Percentiles rank a stretch among this genome's conserved stretches.
Evolutionary conservation across 2,113 vertebrate genomes (phyloP).

Genomic region (Dunckerocampus dactyliophorus): DNA sequence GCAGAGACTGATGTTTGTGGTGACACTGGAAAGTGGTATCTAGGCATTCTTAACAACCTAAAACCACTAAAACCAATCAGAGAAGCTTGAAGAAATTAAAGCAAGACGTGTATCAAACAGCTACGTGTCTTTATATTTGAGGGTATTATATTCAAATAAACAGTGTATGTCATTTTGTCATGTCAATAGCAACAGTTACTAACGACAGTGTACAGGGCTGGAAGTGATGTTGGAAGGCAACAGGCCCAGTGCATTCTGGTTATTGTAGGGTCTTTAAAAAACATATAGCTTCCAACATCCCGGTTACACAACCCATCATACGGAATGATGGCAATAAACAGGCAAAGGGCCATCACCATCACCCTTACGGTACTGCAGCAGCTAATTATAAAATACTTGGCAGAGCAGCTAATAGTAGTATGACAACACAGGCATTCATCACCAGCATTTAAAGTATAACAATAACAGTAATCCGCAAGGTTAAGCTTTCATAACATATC

Average conservation of each 20-base stretch:
- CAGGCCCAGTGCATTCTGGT: not conserved
- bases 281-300: not conserved
- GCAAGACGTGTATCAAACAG: constrained; percentile 4
- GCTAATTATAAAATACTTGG: constrained; percentile 27
- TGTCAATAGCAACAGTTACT: constrained; percentile 3
- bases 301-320: not conserved
- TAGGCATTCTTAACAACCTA: not conserved
- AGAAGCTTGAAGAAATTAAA: constrained; percentile 1
- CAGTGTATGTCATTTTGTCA: not conserved
- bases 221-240: not conserved
- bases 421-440: not conserved
- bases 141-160: constrained; percentile 9
- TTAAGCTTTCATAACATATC: constrained; percentile 34
- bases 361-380: constrained; percentile 10
- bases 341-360: constrained; percentile 21
- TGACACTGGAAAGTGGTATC: constrained; percentile 3
- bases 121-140: not conserved
- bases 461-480: constrained; percentile 28
- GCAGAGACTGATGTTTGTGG: constrained; percentile 1
- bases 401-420: constrained; percentile 8
- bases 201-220: not conserved
- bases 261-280: not conserved
- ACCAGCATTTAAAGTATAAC: constrained; percentile 3
- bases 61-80: not conserved
- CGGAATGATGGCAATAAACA: constrained; percentile 5